phyloP scores from a whole-genome alignment of 2,888 invertebrate genomes.

The Teinopalpus imperialis region DNA sequence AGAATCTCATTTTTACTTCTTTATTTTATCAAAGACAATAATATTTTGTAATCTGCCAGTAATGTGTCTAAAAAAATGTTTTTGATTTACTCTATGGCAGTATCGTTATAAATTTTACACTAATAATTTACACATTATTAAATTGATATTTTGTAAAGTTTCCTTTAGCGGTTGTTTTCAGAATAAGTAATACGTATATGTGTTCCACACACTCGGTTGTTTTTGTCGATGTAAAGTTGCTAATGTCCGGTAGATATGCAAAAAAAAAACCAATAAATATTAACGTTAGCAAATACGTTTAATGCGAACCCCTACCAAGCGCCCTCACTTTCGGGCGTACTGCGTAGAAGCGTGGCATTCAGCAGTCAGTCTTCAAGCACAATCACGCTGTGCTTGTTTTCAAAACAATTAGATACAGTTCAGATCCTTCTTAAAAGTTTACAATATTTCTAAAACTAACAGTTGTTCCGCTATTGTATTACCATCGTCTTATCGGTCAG shows the following conservation, averaged over 20 bases:
- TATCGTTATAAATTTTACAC: too few relatives aligned
- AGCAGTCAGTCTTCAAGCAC: conserved; percentile 37
- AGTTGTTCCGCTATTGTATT: too few relatives aligned
- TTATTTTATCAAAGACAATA: too few relatives aligned
- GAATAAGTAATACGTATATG: too few relatives aligned
- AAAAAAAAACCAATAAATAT: conserved; percentile 6
- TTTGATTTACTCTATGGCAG: too few relatives aligned
- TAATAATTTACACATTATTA: background rate
- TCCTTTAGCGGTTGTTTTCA: too few relatives aligned
- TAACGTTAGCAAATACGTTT: conserved; percentile 5
- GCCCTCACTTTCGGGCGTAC: conserved; percentile 12
- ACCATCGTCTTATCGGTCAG: background rate
- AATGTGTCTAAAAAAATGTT: too few relatives aligned
- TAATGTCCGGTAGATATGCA: conserved; percentile 4
- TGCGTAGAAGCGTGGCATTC: conserved; percentile 16
- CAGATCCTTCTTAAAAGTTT: background rate
- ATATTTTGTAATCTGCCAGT: too few relatives aligned
- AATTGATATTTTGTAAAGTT: background rate
- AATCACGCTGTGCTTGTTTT: conserved; percentile 30
- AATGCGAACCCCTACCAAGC: conserved; percentile 21
- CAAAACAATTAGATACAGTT: conserved; percentile 6
- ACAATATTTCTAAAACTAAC: too few relatives aligned
- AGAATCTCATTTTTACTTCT: too few relatives aligned
- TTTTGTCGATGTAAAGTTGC: background rate
- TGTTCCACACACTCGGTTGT: too few relatives aligned